A percentile compares a stretch with the other conserved stretches of the same genome.
These are phyloP conservation scores for Drosophila nikananu DNA, from an alignment of 1,140 invertebrate genomes.

Conservation along the genomic window DNA sequence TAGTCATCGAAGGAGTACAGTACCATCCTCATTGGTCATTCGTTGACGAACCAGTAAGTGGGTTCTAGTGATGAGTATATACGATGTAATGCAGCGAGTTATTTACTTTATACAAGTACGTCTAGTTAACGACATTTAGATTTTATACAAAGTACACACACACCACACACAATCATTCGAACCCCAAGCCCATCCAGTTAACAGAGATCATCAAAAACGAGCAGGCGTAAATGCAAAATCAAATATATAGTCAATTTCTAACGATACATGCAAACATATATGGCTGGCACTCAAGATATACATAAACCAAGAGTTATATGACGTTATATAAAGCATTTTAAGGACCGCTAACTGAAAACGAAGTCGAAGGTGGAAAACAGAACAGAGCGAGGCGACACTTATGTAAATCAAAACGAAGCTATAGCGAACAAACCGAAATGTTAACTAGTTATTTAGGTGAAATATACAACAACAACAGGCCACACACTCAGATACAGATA, in stretches of 20 bases:
- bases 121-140: slow-evolving; percentile 77
- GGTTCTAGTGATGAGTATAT: slow-evolving; percentile 44
- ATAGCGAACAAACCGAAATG: slow-evolving; percentile 71
- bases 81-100: slow-evolving; percentile 71
- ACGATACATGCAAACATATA: slow-evolving; percentile 53
- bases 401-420: slow-evolving; percentile 55
- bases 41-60: slow-evolving; percentile 4
- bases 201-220: slow-evolving; percentile 52
- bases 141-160: slow-evolving; percentile 70
- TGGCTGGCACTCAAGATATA: slow-evolving; percentile 50
- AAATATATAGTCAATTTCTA: slow-evolving; percentile 81
- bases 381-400: slow-evolving; percentile 45
- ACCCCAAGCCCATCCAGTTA: slow-evolving; percentile 27
- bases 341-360: slow-evolving; percentile 33
- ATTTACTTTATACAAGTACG: slow-evolving; percentile 80
- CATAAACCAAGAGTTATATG: slow-evolving; percentile 57
- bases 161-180: slow-evolving; percentile 34
- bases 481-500: slow-evolving; percentile 59
- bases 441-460: slow-evolving; percentile 84
- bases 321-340: slow-evolving; percentile 61
- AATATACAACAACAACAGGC: slow-evolving; percentile 64
- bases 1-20: slow-evolving; percentile 28
- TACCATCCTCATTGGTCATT: slow-evolving; percentile 7
- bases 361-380: slow-evolving; percentile 13
- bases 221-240: slow-evolving; percentile 59